Conservation (phyloP, 2,888 invertebrate species). For the Dorcus hopei region DNA sequence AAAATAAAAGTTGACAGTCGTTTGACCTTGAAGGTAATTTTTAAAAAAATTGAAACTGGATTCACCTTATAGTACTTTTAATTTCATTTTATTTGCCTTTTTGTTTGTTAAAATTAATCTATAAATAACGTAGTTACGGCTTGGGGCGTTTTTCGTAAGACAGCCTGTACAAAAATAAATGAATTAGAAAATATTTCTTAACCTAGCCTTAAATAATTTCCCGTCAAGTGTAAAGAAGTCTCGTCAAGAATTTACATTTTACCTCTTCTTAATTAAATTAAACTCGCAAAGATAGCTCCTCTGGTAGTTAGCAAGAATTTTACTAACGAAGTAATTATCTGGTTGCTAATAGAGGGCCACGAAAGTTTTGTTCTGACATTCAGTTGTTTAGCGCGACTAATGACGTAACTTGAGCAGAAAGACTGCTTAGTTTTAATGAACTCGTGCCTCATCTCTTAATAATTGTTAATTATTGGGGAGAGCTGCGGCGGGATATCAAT, state of each 20-base stretch:
- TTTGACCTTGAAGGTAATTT: too few species aligned
- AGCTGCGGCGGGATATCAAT: not conserved
- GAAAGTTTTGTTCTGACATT: constrained; percentile 45
- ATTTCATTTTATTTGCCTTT: too few species aligned
- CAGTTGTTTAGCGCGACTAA: constrained; percentile 57
- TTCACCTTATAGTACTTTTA: too few species aligned
- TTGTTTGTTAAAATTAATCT: too few species aligned
- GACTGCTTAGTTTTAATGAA: constrained; percentile 64
- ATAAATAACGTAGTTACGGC: too few species aligned
- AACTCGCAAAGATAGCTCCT: constrained; percentile 43
- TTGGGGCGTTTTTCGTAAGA: too few species aligned
- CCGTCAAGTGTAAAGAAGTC: constrained; percentile 39
- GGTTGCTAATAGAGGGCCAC: constrained; percentile 44
- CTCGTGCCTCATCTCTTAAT: constrained; percentile 30
- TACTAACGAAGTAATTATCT: constrained; percentile 51
- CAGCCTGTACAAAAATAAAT: too few species aligned
- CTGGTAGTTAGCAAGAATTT: constrained; percentile 48
- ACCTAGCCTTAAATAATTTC: constrained; percentile 30
- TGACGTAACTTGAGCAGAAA: constrained; percentile 76
- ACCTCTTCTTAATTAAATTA: constrained; percentile 48
- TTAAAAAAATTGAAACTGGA: too few species aligned
- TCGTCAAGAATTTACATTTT: constrained; percentile 43
- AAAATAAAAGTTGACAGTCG: too few species aligned
- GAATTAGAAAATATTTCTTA: too few species aligned
- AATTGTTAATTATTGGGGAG: constrained; percentile 29